phyloP scores from a whole-genome alignment of 1,140 invertebrate species.

The Drosophila navojoa region DNA sequence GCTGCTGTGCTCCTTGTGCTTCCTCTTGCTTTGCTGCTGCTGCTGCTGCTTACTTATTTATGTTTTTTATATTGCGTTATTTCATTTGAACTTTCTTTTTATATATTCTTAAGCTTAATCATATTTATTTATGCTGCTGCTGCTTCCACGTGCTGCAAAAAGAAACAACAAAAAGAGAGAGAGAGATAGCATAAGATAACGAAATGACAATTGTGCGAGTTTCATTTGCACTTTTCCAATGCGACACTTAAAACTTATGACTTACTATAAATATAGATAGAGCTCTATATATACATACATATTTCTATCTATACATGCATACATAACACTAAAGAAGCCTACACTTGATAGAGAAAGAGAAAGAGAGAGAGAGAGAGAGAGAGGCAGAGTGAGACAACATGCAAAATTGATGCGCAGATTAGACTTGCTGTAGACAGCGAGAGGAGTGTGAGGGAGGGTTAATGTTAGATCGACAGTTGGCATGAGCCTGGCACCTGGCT shows the following conservation, averaged over 20 bases:
- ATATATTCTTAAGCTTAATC: constrained; percentile 82
- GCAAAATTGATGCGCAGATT: constrained; percentile 69
- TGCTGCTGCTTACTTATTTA: constrained; percentile 66
- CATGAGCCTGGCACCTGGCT: constrained; percentile 10
- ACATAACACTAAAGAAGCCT: constrained; percentile 15
- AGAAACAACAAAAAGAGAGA: constrained; percentile 16
- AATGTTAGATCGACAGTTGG: constrained; percentile 38
- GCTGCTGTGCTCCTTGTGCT: constrained; percentile 1
- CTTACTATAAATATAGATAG: constrained; percentile 21
- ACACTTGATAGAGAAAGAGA: not conserved
- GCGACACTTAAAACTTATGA: constrained; percentile 62
- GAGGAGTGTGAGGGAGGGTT: not conserved
- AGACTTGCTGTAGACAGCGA: constrained; percentile 23
- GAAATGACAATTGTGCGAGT: constrained; percentile 40
- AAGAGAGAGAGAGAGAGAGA: not conserved
- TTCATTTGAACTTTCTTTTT: constrained; percentile 81
- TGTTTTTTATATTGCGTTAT: constrained; percentile 77
- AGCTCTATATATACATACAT: not conserved
- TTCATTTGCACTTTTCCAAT: constrained; percentile 31
- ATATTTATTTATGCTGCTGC: constrained; percentile 76
- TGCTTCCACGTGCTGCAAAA: constrained; percentile 48
- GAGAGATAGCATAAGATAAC: constrained; percentile 19
- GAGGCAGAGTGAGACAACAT: constrained; percentile 23
- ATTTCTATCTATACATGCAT: not conserved
- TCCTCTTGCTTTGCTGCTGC: constrained; percentile 6